Evolutionary conservation across 2,888 invertebrate genomes (phyloP), one percentile per base, ranked within the genome.

Genomic region (Girardia tigrina): DNA sequence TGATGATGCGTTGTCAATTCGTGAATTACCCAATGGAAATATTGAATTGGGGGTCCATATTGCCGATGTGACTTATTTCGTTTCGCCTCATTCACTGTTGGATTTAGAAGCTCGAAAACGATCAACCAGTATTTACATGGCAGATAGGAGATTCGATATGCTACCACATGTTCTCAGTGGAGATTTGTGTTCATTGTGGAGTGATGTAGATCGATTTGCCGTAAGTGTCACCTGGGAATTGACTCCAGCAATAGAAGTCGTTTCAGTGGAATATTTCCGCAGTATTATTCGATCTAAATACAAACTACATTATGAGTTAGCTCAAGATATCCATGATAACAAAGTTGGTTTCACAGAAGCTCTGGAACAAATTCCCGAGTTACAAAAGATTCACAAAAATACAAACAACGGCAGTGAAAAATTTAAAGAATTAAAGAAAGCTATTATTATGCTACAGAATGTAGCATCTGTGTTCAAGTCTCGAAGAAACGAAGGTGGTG

Each of bases 201-300:
- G 82, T 76, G 81, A 80, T 27, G 82, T 81, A 0, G 82, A 83
- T 78, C 80, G 82, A 82, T 84, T 81, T 80, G 83, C 84, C 26
- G 81, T 84, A 69, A 82, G 82, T 80, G 83, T 83, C 8, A 79
- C 83, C 20, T 83, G 83, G 83, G 80, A 81, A 74, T 77, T 83
- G 56, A 80, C 80, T 28, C 77, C 79, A 1, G 78, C 78, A 26
- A 81, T 79, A 77, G 79, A 82, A 71, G 81, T 83, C 0, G 71
- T 79, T 0, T 75, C 79, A 77, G 80, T 81, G 0, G 81, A 81
- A 80, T 81, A 81, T 78, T 80, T 80, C 14, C 79, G 81, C 70
- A 80, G 81, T 26, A 78, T 81, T 27, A 81, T 81, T 28, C 74
- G 79, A 8, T 81, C 81, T 12, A 75, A 77, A 23, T 82, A 82